Percentiles rank a stretch among this genome's conserved stretches.
Conservation (phyloP, 2,888 invertebrate genomes). For the Buathra laborator region DNA sequence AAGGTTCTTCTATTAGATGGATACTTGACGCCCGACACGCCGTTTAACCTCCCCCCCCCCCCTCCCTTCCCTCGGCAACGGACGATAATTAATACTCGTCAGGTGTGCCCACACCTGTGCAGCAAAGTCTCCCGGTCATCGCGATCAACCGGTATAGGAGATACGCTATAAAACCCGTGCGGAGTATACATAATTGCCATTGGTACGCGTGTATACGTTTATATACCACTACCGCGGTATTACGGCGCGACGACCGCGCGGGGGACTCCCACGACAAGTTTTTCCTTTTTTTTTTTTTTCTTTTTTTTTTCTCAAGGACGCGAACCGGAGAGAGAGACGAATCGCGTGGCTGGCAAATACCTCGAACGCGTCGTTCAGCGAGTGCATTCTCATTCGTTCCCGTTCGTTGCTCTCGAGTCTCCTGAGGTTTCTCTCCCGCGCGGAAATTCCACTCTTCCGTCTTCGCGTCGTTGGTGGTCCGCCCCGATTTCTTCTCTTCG, state of each 20-base stretch:
- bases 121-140: constrained; percentile 42
- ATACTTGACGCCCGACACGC: constrained; percentile 49
- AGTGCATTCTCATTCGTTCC: constrained; percentile 97
- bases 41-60: constrained; percentile 22
- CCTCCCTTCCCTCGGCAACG: not conserved
- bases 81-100: constrained; percentile 65
- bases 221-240: not conserved
- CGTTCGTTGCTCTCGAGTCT: constrained; percentile 96
- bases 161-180: constrained; percentile 27
- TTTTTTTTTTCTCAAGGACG: constrained; percentile 63
- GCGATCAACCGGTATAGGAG: constrained; percentile 46
- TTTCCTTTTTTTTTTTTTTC: constrained; percentile 61
- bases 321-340: constrained; percentile 42
- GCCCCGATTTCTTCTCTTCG: constrained; percentile 83
- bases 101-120: constrained; percentile 61
- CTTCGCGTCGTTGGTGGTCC: constrained; percentile 86
- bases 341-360: constrained; percentile 84
- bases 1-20: constrained; percentile 21
- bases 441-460: constrained; percentile 92
- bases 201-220: constrained; percentile 1
- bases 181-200: constrained; percentile 21
- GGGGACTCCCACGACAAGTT: constrained; percentile 52
- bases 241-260: constrained; percentile 16
- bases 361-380: constrained; percentile 96
- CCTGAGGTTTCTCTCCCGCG: constrained; percentile 94